Conservation (phyloP, 1,140 invertebrate genomes). For the Papilio helenus region DNA sequence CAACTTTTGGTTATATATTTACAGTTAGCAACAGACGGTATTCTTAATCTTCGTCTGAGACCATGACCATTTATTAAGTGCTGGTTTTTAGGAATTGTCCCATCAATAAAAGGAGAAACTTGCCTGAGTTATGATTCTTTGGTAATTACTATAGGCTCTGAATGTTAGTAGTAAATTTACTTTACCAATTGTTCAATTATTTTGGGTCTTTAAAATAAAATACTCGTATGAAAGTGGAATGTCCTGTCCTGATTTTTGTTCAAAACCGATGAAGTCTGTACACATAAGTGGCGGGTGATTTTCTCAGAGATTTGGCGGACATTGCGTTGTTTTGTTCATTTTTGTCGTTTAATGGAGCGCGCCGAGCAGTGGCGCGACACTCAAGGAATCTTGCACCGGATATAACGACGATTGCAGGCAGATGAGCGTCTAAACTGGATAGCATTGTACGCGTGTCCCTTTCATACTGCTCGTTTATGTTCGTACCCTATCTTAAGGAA, state of each 20-base stretch:
- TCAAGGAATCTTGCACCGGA: conserved; percentile 15
- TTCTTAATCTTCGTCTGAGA: conserved; percentile 50
- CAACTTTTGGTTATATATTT: conserved; percentile 39
- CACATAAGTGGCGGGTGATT: conserved; percentile 46
- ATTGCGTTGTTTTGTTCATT: conserved; percentile 41
- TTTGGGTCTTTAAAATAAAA: too few species aligned
- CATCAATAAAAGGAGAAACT: not conserved
- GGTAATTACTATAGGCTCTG: too few species aligned
- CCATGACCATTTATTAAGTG: conserved; percentile 23
- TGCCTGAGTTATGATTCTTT: not conserved
- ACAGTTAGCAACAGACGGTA: conserved; percentile 54
- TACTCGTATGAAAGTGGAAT: not conserved
- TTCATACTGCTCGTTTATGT: not conserved
- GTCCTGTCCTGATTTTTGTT: conserved; percentile 8
- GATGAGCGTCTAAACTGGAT: not conserved
- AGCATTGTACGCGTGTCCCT: not conserved
- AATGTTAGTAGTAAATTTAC: too few species aligned
- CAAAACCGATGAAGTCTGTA: not conserved
- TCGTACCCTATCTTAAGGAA: too few species aligned
- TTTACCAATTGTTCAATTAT: too few species aligned
- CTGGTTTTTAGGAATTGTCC: not conserved
- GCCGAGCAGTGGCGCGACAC: conserved; percentile 41
- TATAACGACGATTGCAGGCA: not conserved
- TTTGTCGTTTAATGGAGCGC: conserved; percentile 45
- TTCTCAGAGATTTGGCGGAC: conserved; percentile 50